Conservation (phyloP, 1,140 invertebrate species). For the Plectrocnemia conspersa region DNA sequence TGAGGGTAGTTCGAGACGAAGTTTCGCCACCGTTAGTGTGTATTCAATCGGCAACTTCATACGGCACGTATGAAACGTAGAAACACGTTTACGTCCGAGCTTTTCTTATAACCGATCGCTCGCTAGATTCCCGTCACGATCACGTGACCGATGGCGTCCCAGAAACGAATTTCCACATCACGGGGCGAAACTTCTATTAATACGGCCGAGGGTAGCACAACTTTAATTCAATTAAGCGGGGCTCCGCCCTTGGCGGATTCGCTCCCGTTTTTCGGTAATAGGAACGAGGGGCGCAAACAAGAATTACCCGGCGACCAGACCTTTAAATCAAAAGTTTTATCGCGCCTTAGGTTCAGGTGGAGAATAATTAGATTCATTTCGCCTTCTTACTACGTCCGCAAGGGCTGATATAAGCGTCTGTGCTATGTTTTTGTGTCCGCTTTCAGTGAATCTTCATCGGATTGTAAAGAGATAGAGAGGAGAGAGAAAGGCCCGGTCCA, state of each 20-base stretch:
- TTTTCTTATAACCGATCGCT: too few relatives aligned
- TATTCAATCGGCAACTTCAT: too few relatives aligned
- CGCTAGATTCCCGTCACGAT: background rate
- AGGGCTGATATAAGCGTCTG: background rate
- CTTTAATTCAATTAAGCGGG: slow-evolving; percentile 27
- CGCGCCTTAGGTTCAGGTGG: slow-evolving; percentile 17
- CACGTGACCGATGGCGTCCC: too few relatives aligned
- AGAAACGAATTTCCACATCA: slow-evolving; percentile 3
- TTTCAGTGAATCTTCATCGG: background rate
- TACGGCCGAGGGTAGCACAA: slow-evolving; percentile 1
- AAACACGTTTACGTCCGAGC: too few relatives aligned
- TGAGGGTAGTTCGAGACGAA: too few relatives aligned
- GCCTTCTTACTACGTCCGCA: slow-evolving; percentile 2
- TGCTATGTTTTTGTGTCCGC: slow-evolving; percentile 2
- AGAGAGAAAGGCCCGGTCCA: background rate
- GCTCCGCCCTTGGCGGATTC: background rate
- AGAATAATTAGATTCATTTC: slow-evolving; percentile 27
- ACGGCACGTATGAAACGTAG: too few relatives aligned
- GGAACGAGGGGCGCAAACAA: slow-evolving; percentile 20
- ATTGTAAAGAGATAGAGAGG: too few relatives aligned
- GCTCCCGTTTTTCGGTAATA: too few relatives aligned
- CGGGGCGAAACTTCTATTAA: slow-evolving; percentile 1
- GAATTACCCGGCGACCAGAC: slow-evolving; percentile 27
- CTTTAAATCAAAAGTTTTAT: slow-evolving; percentile 33
- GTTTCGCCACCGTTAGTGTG: too few relatives aligned